These are phyloP conservation scores for Cryptomyrus ogoouensis DNA, from an alignment of 2,113 vertebrate genomes.

Conservation along the genomic window DNA sequence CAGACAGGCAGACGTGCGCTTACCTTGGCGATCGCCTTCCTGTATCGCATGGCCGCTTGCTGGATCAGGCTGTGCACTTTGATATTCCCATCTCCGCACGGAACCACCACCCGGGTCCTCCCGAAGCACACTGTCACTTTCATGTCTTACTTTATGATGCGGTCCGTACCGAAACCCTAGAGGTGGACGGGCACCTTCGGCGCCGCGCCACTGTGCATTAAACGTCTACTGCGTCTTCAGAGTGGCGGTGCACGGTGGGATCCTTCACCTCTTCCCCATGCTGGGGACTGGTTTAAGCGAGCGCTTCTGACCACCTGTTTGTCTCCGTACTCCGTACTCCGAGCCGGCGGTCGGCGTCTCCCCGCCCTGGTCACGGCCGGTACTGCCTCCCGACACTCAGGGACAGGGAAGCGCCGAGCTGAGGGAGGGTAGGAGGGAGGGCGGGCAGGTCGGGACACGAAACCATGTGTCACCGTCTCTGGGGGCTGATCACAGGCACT, in stretches of 20 bases:
- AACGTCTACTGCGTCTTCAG: constrained; percentile 25
- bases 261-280: constrained; percentile 41
- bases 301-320: constrained; percentile 42
- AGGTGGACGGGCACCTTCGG: constrained; percentile 25
- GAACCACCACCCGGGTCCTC: constrained; percentile 88
- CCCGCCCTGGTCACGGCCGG: constrained; percentile 30
- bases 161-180: constrained; percentile 21
- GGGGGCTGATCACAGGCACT: not conserved
- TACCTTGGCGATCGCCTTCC: constrained; percentile 91
- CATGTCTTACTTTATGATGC: constrained; percentile 48
- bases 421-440: not conserved
- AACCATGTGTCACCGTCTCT: not conserved
- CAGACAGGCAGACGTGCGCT: constrained; percentile 33
- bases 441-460: constrained; percentile 17
- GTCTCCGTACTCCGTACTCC: not conserved
- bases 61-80: constrained; percentile 79
- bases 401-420: not conserved
- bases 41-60: constrained; percentile 85
- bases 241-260: constrained; percentile 16
- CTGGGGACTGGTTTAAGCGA: constrained; percentile 13
- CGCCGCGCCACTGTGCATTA: constrained; percentile 28
- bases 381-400: constrained; percentile 40
- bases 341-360: constrained; percentile 25
- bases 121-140: constrained; percentile 90
- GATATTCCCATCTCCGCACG: constrained; percentile 84